Evolutionary conservation across 2,888 invertebrate species (phyloP).

Genomic region (Tyria jacobaeae): DNA sequence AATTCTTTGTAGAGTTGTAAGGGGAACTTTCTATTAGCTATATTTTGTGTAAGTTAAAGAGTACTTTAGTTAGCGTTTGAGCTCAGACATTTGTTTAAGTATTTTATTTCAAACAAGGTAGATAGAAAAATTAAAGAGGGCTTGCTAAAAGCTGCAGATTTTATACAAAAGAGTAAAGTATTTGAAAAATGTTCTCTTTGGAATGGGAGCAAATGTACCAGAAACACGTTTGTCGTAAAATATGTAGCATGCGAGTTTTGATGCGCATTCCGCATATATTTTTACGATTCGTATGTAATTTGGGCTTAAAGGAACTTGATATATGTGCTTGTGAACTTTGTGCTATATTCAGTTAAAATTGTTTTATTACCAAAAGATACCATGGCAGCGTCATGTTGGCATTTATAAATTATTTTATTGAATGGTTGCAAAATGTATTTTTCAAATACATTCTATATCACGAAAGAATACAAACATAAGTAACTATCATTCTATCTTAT

Average conservation of each 20-base stretch:
- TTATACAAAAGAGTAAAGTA: neutral
- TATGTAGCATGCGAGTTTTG: neutral
- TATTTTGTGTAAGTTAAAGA: slow-evolving; percentile 2
- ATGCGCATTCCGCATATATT: neutral
- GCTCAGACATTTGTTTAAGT: neutral
- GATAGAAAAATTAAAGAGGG: neutral
- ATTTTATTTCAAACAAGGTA: neutral
- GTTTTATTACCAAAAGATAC: neutral
- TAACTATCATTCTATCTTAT: no score
- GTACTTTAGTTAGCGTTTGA: neutral
- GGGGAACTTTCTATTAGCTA: neutral
- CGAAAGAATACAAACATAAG: no score
- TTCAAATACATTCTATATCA: no score
- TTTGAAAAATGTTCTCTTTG: slow-evolving; percentile 4
- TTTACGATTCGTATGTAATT: neutral
- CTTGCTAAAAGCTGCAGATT: slow-evolving; percentile 1
- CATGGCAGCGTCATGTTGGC: neutral
- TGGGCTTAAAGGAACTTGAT: neutral
- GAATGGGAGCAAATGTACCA: neutral
- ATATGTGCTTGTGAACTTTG: neutral
- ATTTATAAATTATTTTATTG: no score
- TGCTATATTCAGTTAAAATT: neutral
- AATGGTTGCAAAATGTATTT: no score
- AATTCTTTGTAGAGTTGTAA: neutral
- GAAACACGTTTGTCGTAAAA: slow-evolving; percentile 1